Evolutionary conservation across 2,113 vertebrate species (phyloP).

Genomic region (Hylia prasina): DNA sequence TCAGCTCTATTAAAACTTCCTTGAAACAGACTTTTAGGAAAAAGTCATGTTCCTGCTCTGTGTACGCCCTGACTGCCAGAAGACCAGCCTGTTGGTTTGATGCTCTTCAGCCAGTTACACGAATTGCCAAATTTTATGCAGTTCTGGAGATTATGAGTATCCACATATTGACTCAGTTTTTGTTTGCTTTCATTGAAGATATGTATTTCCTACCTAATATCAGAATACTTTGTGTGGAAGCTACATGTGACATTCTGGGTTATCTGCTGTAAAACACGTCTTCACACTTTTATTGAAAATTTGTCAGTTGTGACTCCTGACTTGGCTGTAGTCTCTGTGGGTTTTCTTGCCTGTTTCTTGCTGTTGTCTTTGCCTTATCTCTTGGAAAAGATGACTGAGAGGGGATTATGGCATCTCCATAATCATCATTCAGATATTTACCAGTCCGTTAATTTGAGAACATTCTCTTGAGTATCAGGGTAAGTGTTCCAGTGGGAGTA

Average conservation of each 20-base stretch:
- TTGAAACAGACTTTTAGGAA: not conserved
- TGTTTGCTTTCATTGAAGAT: not conserved
- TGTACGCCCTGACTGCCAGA: not conserved
- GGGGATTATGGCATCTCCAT: constrained; percentile 8
- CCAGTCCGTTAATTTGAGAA: not conserved
- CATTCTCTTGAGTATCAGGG: constrained; percentile 10
- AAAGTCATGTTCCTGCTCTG: not conserved
- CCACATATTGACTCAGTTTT: not conserved
- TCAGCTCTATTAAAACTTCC: not conserved
- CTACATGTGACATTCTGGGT: not conserved
- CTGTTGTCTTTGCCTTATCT: not conserved
- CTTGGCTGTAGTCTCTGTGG: not conserved
- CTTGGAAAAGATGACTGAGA: constrained; percentile 8
- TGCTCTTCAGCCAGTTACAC: not conserved
- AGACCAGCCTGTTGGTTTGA: not conserved
- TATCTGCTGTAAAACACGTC: not conserved
- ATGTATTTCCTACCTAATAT: not conserved
- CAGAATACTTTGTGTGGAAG: not conserved
- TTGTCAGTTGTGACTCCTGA: not conserved
- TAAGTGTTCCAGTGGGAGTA: not conserved
- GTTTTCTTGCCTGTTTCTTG: constrained; percentile 10
- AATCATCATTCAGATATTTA: not conserved
- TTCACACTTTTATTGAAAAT: not conserved
- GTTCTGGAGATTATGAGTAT: not conserved
- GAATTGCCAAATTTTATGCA: not conserved